These are phyloP conservation scores for Periplaneta americana DNA, from an alignment of 1,140 invertebrate genomes.

Conservation along the genomic window DNA sequence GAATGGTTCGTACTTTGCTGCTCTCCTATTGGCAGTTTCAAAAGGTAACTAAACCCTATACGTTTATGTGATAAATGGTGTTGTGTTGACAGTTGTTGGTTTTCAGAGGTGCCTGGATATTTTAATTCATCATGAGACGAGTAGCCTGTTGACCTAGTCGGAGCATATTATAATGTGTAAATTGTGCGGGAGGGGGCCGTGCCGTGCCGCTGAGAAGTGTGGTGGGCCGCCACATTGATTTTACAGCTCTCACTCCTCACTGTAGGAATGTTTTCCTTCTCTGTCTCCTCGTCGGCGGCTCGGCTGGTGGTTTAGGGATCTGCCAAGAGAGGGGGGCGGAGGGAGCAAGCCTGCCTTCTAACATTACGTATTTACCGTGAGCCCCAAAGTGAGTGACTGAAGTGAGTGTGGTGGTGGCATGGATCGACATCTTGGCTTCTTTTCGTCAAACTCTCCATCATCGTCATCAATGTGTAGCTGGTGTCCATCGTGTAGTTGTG, in stretches of 20 bases:
- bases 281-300: too few species aligned
- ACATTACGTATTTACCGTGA: neutral
- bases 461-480: neutral
- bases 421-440: slow-evolving; percentile 4
- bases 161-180: slow-evolving; percentile 8
- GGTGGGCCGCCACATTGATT: slow-evolving; percentile 13
- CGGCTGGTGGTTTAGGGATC: neutral
- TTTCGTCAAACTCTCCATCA: neutral
- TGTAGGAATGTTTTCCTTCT: slow-evolving; percentile 18
- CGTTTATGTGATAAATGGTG: slow-evolving; percentile 27
- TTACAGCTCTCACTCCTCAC: slow-evolving; percentile 15
- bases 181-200: neutral
- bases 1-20: slow-evolving; percentile 17
- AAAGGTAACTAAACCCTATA: too few species aligned
- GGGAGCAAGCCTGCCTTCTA: neutral
- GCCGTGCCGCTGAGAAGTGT: slow-evolving; percentile 8
- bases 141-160: slow-evolving; percentile 8
- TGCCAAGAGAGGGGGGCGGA: slow-evolving; percentile 5
- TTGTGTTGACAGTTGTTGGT: too few species aligned
- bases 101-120: too few species aligned
- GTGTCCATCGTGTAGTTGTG: neutral
- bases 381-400: neutral
- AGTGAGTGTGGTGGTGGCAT: neutral
- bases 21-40: slow-evolving; percentile 20
- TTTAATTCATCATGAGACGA: neutral